Base-by-base conservation (phyloP, 1,140 invertebrate genomes). In the Papilio polytes region DNA sequence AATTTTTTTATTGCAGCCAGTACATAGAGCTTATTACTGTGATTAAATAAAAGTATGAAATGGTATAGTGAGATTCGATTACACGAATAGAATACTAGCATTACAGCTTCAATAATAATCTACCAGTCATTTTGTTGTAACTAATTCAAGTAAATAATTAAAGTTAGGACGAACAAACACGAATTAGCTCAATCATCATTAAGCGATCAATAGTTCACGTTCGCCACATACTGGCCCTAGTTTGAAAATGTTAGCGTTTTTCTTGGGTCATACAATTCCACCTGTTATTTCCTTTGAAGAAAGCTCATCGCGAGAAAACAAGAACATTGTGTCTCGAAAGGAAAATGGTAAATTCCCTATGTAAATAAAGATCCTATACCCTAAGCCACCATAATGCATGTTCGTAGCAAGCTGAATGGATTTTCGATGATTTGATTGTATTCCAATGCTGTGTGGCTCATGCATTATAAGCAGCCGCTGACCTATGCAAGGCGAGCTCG, bases 381-480 rank as follows among this genome's bases (percentile, higher is more conserved):
- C 59, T 63, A 63, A 63, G 59, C 63, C 22, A 31, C 22, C 26
- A 36, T 66, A 66, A 31, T 78, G 15, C 36, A 66, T 78, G 56
- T 63, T 63, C 56, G 56, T 66, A 20, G 77, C 77, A n/a, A 63
- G 26, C 56, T 66, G 53, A 78, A 78, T 78, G 74, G 74, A 81
- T 77, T 78, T 74, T 70, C 80, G 66, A 78, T 82, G 80, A 80
- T 81, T 81, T 74, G 81, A 77, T 81, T 81, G 76, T 81, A 74
- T 80, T 86, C 63, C 80, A 74, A 83, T 84, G 83, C 74, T 76
- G 74, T 80, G 76, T 80, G 77, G 82, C 74, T 83, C 81, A 84
- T 87, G 85, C 85, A 87, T 87, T 84, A 81, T 83, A 85, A 86
- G 85, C 78, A 86, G 85, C 51, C 80, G 80, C 81, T 80, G 80